Evolutionary conservation across 1,140 invertebrate species (phyloP), one percentile per base, ranked within the genome.

Genomic region (Tribolium castaneum): DNA sequence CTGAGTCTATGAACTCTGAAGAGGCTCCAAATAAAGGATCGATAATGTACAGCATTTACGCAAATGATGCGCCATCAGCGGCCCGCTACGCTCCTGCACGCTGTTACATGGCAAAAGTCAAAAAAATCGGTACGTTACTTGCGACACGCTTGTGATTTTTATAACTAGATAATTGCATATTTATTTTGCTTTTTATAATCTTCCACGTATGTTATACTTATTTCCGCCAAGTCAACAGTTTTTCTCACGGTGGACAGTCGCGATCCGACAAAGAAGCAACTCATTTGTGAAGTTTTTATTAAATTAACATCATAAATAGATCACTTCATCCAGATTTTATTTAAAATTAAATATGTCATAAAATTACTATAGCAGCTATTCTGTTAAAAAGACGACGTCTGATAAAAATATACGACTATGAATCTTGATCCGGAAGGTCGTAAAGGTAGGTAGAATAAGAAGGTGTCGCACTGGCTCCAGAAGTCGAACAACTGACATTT

Each of bases 361-460:
- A 30, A 30, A 30, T 30, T 30, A 30, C 25, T 30, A 30, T 30
- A 30, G 25, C 5, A 30, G 1, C 3, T 30, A 30, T 30, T 30
- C 4, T 30, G 25, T 30, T 30, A 30, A 30, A 30, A 30, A 30
- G 25, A 30, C 3, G 3, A 5, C 6, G 25, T 3, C 25, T 30
- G 6, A 30, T 30, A n/a, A 45, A 45, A 45, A 45, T 45, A 51
- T 22, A n/a, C 22, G 13, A 54, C 39, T 81, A 81, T 16, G 74
- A 70, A 73, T 82, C 79, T 35, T 77, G 83, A 70, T 85, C 84
- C 1, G 82, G 80, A 76, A 84, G 83, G 76, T 85, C 83, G 52
- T 84, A 85, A 0, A 82, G 75, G 78, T 84, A 84, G 19, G 75
- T 77, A 10, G 83, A 82, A 76, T 82, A 83, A n/a, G 74, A 74